Conservation (phyloP, 2,797 vertebrate genomes). For the Lagocephalus sceleratus region DNA sequence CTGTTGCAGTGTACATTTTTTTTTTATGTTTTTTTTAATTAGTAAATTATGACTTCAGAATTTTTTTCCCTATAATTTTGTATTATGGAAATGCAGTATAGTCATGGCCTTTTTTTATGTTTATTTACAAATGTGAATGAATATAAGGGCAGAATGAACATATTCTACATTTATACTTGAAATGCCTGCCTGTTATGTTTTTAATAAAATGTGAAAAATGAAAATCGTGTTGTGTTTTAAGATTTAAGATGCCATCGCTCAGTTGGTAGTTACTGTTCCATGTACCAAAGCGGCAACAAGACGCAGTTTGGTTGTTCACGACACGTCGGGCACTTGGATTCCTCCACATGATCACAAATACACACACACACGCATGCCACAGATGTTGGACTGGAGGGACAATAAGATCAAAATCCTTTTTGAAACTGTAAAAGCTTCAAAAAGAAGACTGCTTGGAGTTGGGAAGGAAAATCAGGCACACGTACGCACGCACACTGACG, state of each 20-base stretch:
- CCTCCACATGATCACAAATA: no score
- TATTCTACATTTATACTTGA: slow-evolving; percentile 27
- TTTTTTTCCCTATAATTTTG: slow-evolving; percentile 32
- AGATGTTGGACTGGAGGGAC: no score
- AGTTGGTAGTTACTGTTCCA: no score
- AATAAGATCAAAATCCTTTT: no score
- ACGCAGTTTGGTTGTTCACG: no score
- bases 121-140: slow-evolving; percentile 18
- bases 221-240: background rate
- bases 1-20: slow-evolving; percentile 40
- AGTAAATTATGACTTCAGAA: slow-evolving; percentile 32
- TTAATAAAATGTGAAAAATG: slow-evolving; percentile 44
- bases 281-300: no score
- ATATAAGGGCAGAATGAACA: slow-evolving; percentile 24
- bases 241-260: background rate
- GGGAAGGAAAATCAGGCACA: background rate
- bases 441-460: no score
- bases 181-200: slow-evolving; percentile 27
- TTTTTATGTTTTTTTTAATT: slow-evolving; percentile 22
- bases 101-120: slow-evolving; percentile 34
- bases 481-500: background rate
- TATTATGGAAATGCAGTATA: slow-evolving; percentile 19
- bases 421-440: no score
- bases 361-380: no score
- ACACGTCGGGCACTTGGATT: no score